A percentile compares a stretch with the other conserved stretches of the same genome.
These are phyloP conservation scores for Hypothenemus hampei DNA, from an alignment of 1,140 invertebrate species.

Conservation along the genomic window DNA sequence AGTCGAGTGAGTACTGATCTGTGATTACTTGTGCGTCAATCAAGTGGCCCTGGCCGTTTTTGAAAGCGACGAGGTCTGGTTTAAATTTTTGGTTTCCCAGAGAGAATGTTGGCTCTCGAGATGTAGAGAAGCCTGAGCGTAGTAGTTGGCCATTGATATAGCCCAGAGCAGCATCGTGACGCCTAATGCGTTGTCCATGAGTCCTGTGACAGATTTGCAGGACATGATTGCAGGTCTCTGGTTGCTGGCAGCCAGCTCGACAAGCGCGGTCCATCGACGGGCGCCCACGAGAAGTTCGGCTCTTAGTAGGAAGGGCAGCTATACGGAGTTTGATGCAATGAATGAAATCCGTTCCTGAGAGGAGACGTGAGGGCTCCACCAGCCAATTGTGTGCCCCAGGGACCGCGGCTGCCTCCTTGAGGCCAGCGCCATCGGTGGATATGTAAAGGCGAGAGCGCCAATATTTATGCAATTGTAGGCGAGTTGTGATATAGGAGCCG, in stretches of 20 bases:
- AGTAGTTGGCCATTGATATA: neutral
- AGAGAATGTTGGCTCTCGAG: neutral
- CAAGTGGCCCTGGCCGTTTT: neutral
- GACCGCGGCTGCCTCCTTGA: neutral
- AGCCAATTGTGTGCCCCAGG: neutral
- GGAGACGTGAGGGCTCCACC: neutral
- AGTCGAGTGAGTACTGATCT: neutral
- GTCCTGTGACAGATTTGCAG: constrained; percentile 7
- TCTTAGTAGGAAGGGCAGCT: neutral
- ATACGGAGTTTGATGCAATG: neutral
- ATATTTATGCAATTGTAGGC: neutral
- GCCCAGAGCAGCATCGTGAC: neutral
- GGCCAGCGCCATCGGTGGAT: neutral
- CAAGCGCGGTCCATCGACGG: neutral
- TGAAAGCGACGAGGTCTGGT: neutral
- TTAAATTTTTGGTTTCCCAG: neutral
- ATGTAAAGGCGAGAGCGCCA: neutral
- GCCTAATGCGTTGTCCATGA: neutral
- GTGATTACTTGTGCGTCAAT: constrained; percentile 2
- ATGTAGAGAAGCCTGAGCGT: neutral
- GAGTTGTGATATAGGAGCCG: neutral
- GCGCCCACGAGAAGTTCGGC: neutral
- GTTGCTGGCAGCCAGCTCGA: neutral
- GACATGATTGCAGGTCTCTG: constrained; percentile 7
- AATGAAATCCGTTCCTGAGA: constrained; percentile 1